These are phyloP conservation scores for Ormyrus thymus DNA, from an alignment of 2,888 invertebrate genomes.

Conservation along the genomic window DNA sequence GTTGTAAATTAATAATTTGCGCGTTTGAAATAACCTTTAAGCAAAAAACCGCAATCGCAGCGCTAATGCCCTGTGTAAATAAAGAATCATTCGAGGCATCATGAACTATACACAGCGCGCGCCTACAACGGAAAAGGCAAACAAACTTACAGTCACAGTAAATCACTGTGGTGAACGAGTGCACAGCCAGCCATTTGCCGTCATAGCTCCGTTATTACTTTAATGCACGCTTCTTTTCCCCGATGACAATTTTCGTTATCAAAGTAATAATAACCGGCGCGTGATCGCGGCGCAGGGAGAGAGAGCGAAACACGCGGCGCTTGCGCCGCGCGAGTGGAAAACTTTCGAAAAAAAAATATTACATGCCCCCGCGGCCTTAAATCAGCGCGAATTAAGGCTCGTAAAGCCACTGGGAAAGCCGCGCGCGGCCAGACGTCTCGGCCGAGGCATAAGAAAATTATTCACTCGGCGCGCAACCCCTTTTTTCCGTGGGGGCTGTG, in stretches of 20 bases:
- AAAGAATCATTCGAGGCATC: no score
- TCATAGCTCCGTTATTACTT: slow-evolving; percentile 27
- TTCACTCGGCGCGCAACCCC: slow-evolving; percentile 7
- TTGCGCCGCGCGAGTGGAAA: background rate
- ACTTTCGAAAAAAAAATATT: slow-evolving; percentile 25
- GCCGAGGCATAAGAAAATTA: slow-evolving; percentile 45
- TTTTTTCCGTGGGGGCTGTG: slow-evolving; percentile 2
- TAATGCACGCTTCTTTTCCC: slow-evolving; percentile 13
- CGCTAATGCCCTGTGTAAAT: no score
- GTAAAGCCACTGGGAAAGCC: slow-evolving; percentile 12
- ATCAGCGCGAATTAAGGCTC: slow-evolving; percentile 45
- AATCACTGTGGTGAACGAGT: background rate
- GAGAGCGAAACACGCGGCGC: background rate
- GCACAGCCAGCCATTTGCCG: background rate
- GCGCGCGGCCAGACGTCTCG: background rate
- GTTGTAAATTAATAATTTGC: no score
- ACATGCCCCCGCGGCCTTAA: slow-evolving; percentile 3
- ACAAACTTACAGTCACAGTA: slow-evolving; percentile 15
- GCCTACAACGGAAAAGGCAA: background rate
- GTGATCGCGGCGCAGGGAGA: background rate
- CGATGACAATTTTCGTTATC: slow-evolving; percentile 34
- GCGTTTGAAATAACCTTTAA: no score
- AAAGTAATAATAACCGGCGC: slow-evolving; percentile 5
- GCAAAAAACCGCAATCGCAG: no score
- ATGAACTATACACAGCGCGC: background rate